Evolutionary conservation across 2,797 vertebrate species (phyloP).

Genomic region (Pangasius krempfi): DNA sequence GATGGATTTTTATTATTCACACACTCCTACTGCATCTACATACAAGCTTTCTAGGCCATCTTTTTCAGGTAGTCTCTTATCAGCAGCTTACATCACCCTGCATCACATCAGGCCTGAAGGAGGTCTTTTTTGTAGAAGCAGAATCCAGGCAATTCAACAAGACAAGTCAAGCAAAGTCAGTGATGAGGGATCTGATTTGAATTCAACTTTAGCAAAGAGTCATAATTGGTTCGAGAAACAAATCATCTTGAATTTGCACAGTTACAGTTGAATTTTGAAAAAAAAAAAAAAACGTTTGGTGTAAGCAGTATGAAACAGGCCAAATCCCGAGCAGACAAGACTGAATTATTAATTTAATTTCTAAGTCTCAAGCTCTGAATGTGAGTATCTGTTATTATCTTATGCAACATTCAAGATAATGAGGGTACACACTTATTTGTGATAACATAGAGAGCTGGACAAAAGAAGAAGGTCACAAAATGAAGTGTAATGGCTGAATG

Average conservation of each 20-base stretch:
- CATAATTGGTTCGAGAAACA: not conserved
- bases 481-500: constrained; percentile 12
- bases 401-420: constrained; percentile 13
- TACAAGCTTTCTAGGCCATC: not conserved
- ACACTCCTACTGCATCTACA: not conserved
- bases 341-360: not conserved
- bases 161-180: not conserved
- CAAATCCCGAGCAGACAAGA: not conserved
- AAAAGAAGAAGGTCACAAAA: constrained; percentile 15
- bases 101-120: constrained; percentile 23
- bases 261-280: not conserved
- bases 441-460: not conserved
- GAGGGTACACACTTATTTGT: not conserved
- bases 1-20: not conserved
- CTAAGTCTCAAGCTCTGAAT: not conserved
- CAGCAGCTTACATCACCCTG: constrained; percentile 44
- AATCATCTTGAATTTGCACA: not conserved
- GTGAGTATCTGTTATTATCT: not conserved
- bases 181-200: constrained; percentile 15
- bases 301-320: not conserved
- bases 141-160: constrained; percentile 16
- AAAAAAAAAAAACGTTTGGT: too few species aligned
- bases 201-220: not conserved
- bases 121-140: constrained; percentile 34
- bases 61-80: constrained; percentile 33